Evolutionary conservation across 1,140 invertebrate genomes (phyloP).

Genomic region (Ceratitis capitata): DNA sequence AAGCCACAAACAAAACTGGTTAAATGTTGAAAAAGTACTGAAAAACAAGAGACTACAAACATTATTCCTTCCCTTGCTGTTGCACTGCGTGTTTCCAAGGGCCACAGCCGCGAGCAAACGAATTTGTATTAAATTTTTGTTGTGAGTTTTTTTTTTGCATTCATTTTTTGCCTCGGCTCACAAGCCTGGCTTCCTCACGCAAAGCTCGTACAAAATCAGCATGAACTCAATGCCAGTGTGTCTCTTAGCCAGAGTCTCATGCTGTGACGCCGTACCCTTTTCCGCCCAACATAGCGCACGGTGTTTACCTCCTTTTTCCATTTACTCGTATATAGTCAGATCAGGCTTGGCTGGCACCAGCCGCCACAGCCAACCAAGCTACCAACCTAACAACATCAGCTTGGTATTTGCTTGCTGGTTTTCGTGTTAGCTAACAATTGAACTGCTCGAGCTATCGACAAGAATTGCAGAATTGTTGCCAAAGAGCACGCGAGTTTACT

Average conservation of each 20-base stretch:
- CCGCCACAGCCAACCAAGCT: background rate
- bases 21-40: background rate
- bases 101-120: background rate
- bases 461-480: constrained; percentile 35
- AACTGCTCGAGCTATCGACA: background rate
- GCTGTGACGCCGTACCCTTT: background rate
- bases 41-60: background rate
- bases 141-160: background rate
- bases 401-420: background rate
- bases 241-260: background rate
- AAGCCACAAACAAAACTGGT: background rate
- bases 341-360: background rate
- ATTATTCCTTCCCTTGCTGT: background rate
- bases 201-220: constrained; percentile 8
- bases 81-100: constrained; percentile 19
- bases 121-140: background rate
- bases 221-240: background rate
- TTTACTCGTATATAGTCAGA: background rate
- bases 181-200: background rate
- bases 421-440: constrained; percentile 33
- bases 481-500: background rate
- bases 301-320: background rate
- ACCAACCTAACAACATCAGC: background rate
- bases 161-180: too few relatives aligned
- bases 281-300: too few relatives aligned